Evolutionary conservation across 2,888 invertebrate species (phyloP).

Genomic region (Allygus modestus): DNA sequence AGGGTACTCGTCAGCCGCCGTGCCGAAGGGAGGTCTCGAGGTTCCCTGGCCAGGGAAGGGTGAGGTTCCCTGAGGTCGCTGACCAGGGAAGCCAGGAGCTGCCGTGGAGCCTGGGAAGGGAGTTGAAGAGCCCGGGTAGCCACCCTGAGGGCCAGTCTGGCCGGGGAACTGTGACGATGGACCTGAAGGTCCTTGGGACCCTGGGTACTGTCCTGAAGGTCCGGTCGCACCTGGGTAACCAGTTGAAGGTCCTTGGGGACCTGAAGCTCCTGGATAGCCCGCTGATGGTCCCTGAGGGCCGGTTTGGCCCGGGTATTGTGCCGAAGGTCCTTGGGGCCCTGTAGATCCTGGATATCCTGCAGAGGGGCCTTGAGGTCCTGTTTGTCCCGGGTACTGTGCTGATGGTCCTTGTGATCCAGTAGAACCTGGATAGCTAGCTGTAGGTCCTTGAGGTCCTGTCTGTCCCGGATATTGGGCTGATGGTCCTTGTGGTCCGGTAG

Average conservation of each 20-base stretch:
- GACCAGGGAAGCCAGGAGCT: slow-evolving; percentile 72
- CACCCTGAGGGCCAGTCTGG: slow-evolving; percentile 68
- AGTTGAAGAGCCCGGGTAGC: slow-evolving; percentile 69
- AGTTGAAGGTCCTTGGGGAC: slow-evolving; percentile 70
- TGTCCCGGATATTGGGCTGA: slow-evolving; percentile 67
- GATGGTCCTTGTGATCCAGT: slow-evolving; percentile 67
- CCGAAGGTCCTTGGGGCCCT: slow-evolving; percentile 66
- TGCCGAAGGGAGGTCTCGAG: slow-evolving; percentile 68
- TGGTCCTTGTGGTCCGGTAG: slow-evolving; percentile 69
- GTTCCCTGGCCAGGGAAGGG: slow-evolving; percentile 72
- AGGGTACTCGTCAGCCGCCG: slow-evolving; percentile 61
- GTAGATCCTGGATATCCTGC: slow-evolving; percentile 70
- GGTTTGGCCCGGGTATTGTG: slow-evolving; percentile 70
- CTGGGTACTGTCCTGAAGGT: slow-evolving; percentile 71
- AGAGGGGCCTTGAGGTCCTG: slow-evolving; percentile 72
- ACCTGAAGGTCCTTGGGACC: slow-evolving; percentile 70
- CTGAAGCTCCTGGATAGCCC: slow-evolving; percentile 66
- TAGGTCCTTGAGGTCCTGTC: slow-evolving; percentile 68
- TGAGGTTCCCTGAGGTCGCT: slow-evolving; percentile 70
- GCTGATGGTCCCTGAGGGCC: slow-evolving; percentile 66
- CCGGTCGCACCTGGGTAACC: slow-evolving; percentile 65
- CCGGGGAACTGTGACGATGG: slow-evolving; percentile 70
- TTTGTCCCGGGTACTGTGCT: slow-evolving; percentile 65
- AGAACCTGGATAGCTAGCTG: slow-evolving; percentile 64
- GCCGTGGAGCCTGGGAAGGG: slow-evolving; percentile 70